These are phyloP conservation scores for Caenorhabditis sp. DNA, from an alignment of 2,888 invertebrate species.

Conservation along the genomic window DNA sequence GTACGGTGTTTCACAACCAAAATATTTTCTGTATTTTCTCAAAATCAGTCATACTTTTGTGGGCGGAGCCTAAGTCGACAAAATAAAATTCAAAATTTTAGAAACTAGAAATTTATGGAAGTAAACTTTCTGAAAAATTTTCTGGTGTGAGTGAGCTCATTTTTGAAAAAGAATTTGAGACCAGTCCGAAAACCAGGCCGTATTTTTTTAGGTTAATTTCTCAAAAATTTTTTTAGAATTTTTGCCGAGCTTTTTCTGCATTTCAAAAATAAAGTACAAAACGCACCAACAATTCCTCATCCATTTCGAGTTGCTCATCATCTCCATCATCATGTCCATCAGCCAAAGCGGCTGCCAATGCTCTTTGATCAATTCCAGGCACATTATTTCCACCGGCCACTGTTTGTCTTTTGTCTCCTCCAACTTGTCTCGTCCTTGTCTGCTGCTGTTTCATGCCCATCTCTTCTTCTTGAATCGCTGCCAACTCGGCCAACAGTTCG, in stretches of 20 bases:
- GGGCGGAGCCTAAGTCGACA: too few relatives aligned
- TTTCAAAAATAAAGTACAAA: not conserved
- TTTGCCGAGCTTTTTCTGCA: not conserved
- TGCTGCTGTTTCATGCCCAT: slow-evolving; percentile 13
- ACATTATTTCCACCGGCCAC: slow-evolving; percentile 7
- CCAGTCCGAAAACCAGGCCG: too few relatives aligned
- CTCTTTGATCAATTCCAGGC: slow-evolving; percentile 39
- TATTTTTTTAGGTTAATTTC: too few relatives aligned
- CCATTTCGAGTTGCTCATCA: slow-evolving; percentile 35
- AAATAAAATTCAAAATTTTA: too few relatives aligned
- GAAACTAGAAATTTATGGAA: too few relatives aligned
- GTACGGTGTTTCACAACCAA: too few relatives aligned
- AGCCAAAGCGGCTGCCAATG: slow-evolving; percentile 39
- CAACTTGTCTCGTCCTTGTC: not conserved
- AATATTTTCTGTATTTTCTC: too few relatives aligned
- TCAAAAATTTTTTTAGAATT: too few relatives aligned
- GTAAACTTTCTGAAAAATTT: too few relatives aligned
- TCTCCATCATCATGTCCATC: slow-evolving; percentile 24
- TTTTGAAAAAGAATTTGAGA: too few relatives aligned
- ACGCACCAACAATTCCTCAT: slow-evolving; percentile 34
- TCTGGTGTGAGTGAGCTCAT: too few relatives aligned
- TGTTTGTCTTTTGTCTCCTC: not conserved
- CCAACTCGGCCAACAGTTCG: slow-evolving; percentile 55
- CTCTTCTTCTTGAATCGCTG: slow-evolving; percentile 50
- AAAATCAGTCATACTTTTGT: too few relatives aligned